phyloP scores from a whole-genome alignment of 2,888 invertebrate genomes.

The Clistopyga incitator region DNA sequence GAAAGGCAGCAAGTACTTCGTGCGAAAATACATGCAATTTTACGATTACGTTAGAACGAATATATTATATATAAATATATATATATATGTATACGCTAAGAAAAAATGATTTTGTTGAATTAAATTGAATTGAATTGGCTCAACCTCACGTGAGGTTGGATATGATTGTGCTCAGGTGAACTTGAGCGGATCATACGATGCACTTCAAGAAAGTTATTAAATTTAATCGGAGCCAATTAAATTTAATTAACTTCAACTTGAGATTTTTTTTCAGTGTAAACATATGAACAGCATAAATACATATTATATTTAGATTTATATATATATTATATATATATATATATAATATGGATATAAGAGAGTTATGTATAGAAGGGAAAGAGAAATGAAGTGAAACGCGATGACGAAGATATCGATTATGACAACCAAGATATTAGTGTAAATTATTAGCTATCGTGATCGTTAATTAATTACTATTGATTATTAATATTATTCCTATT shows the following conservation, averaged over 20 bases:
- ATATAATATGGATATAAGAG: constrained; percentile 74
- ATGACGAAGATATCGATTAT: constrained; percentile 62
- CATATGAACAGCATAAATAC: constrained; percentile 71
- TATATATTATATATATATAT: constrained; percentile 66
- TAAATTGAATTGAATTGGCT: not conserved
- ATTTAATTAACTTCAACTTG: not conserved
- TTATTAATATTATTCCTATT: constrained; percentile 66
- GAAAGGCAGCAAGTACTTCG: constrained; percentile 55
- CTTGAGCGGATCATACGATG: not conserved
- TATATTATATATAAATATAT: constrained; percentile 71
- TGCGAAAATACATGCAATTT: constrained; percentile 67
- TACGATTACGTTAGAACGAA: constrained; percentile 74
- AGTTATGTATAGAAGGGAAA: constrained; percentile 74
- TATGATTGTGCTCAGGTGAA: too few species aligned
- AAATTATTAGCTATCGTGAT: constrained; percentile 69
- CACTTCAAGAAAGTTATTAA: not conserved
- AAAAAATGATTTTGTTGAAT: not conserved
- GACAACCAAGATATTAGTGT: constrained; percentile 65
- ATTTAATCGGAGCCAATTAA: not conserved
- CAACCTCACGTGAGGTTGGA: not conserved
- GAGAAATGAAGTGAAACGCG: constrained; percentile 65
- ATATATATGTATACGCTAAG: constrained; percentile 38
- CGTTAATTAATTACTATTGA: constrained; percentile 68
- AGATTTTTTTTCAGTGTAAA: constrained; percentile 25
- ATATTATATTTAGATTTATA: constrained; percentile 75